These are phyloP conservation scores for Anolis carolinensis DNA, from an alignment of 2,113 vertebrate species.

Conservation along the genomic window DNA sequence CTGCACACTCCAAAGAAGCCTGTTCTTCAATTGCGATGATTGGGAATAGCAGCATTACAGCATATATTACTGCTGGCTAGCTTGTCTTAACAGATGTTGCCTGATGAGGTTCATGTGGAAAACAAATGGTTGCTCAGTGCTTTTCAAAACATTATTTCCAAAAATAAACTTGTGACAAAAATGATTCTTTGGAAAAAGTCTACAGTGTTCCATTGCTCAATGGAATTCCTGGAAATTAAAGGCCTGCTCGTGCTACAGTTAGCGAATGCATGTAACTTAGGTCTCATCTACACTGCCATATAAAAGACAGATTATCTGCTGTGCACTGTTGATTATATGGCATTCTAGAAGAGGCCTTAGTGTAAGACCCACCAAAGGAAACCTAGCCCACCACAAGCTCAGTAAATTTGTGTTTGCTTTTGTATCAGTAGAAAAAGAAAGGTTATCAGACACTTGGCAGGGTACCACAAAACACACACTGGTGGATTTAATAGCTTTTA, in stretches of 20 bases:
- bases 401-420: background rate
- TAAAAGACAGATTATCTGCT: no score
- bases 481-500: background rate
- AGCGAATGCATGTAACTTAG: background rate
- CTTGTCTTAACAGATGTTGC: background rate
- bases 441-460: background rate
- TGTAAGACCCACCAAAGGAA: background rate
- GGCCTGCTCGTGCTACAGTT: background rate
- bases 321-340: background rate
- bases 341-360: no score
- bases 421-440: no score
- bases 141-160: background rate
- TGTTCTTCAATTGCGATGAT: background rate
- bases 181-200: background rate
- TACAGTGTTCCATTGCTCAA: background rate
- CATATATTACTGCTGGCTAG: background rate
- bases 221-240: background rate
- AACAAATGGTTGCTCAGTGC: background rate
- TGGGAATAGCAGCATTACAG: background rate
- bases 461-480: background rate
- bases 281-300: no score
- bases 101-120: background rate
- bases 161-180: background rate
- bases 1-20: background rate
- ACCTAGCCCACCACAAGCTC: background rate